Percentiles rank a stretch among this genome's conserved stretches.
Evolutionary conservation across 2,797 vertebrate genomes (phyloP).

Genomic region (Dromococcyx pavoninus): DNA sequence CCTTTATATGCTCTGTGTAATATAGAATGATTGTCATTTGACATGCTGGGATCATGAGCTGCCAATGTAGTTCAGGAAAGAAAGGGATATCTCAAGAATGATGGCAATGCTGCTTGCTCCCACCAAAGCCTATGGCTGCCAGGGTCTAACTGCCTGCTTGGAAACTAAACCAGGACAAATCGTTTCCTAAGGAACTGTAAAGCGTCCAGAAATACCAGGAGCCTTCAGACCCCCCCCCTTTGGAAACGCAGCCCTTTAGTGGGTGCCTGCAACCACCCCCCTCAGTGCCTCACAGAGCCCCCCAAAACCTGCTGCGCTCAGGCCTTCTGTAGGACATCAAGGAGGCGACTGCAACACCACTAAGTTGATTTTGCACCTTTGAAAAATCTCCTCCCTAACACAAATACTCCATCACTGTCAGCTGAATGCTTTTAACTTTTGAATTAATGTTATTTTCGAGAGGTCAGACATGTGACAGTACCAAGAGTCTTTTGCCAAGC

Average conservation of each 20-base stretch:
- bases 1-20: background rate
- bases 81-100: slow-evolving; percentile 11
- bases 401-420: slow-evolving; percentile 42
- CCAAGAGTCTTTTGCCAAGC: slow-evolving; percentile 34
- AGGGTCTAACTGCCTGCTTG: background rate
- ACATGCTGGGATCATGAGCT: background rate
- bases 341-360: background rate
- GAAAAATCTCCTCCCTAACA: slow-evolving; percentile 40
- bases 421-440: slow-evolving; percentile 36
- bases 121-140: slow-evolving; percentile 9
- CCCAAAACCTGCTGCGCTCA: background rate
- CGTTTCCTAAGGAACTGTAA: background rate
- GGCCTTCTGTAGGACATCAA: background rate
- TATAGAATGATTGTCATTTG: background rate
- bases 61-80: slow-evolving; percentile 22
- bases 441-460: slow-evolving; percentile 56
- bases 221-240: background rate
- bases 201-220: background rate
- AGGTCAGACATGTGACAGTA: slow-evolving; percentile 31
- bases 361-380: slow-evolving; percentile 10
- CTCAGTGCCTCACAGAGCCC: background rate
- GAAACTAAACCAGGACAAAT: slow-evolving; percentile 1
- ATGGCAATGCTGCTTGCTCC: background rate
- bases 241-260: background rate
- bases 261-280: background rate